These are phyloP conservation scores for Arvicanthis niloticus DNA, from an alignment of 2,113 vertebrate genomes.

Conservation along the genomic window DNA sequence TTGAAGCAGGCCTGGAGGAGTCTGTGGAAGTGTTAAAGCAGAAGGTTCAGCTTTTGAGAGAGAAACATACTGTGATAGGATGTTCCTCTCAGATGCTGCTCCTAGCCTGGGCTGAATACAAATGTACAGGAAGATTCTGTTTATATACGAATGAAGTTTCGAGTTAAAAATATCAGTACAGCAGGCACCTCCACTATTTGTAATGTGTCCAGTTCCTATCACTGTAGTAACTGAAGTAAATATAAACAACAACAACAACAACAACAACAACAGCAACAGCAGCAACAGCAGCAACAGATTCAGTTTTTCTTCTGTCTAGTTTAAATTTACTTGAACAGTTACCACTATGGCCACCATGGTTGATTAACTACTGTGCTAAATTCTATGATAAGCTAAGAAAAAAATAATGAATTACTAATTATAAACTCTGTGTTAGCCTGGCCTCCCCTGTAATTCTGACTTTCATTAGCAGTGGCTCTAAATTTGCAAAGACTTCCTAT, in stretches of 20 bases:
- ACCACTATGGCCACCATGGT: background rate
- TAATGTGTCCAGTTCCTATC: background rate
- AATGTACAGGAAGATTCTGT: constrained; percentile 22
- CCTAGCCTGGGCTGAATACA: constrained; percentile 44
- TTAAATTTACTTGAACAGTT: constrained; percentile 1
- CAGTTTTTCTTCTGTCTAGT: background rate
- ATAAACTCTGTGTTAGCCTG: background rate
- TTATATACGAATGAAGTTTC: background rate
- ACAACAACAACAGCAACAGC: too few relatives aligned
- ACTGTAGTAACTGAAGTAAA: background rate
- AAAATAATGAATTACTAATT: background rate
- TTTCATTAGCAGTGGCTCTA: background rate
- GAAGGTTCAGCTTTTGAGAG: constrained; percentile 63
- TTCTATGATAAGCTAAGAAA: background rate
- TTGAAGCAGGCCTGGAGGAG: constrained; percentile 77
- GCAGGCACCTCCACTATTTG: background rate
- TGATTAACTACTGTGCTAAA: background rate
- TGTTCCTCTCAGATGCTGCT: constrained; percentile 58
- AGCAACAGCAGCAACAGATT: background rate
- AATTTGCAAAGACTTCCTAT: background rate
- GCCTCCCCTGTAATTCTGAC: background rate
- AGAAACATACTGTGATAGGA: constrained; percentile 59
- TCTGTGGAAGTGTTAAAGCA: constrained; percentile 59
- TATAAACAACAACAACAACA: background rate
- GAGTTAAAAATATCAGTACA: background rate